phyloP scores from a whole-genome alignment of 2,113 vertebrate species.

The Recurvirostra avosetta region DNA sequence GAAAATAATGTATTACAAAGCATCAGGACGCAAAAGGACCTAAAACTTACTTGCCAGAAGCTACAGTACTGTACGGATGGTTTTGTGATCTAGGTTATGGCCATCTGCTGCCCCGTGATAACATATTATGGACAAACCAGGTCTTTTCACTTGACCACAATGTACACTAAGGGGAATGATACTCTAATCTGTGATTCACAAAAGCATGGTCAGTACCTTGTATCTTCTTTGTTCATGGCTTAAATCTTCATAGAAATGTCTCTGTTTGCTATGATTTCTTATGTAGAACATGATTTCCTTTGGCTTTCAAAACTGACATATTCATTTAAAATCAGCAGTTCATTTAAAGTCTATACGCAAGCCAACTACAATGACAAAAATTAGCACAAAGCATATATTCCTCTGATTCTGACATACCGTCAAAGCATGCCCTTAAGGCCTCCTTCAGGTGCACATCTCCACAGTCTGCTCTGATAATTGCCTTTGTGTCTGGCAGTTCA shows the following conservation, averaged over 20 bases:
- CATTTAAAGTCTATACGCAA: not conserved
- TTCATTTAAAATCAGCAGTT: constrained; percentile 1
- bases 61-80: not conserved
- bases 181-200: not conserved
- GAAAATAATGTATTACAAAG: not conserved
- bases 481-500: constrained; percentile 35
- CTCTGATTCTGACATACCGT: not conserved
- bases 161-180: not conserved
- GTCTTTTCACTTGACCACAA: not conserved
- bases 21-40: not conserved
- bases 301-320: not conserved
- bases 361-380: constrained; percentile 3
- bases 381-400: constrained; percentile 28
- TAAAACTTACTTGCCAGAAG: not conserved
- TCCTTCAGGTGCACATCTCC: not conserved
- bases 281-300: not conserved
- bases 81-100: not conserved
- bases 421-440: constrained; percentile 23
- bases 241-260: not conserved
- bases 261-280: not conserved
- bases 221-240: not conserved
- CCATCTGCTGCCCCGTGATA: not conserved
- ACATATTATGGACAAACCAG: not conserved
- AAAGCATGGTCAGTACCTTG: not conserved
- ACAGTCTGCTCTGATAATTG: constrained; percentile 29